Conservation (phyloP, 2,888 invertebrate genomes). For the Nycteola revayana region DNA sequence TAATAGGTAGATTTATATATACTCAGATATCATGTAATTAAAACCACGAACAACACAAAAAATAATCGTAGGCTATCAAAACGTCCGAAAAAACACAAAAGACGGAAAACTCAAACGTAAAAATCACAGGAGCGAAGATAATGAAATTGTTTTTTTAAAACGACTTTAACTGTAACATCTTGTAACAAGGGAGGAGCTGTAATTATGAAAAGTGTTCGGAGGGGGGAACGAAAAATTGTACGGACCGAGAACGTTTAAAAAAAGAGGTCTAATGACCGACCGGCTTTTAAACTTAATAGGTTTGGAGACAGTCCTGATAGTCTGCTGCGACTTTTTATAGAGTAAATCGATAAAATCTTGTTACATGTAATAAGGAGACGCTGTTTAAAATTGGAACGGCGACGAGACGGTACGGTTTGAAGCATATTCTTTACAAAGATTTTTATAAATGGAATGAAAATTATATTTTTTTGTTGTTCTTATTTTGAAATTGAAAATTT, state of each 20-base stretch:
- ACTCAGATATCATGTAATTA: background rate
- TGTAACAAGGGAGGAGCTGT: slow-evolving; percentile 65
- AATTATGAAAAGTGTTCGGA: slow-evolving; percentile 79
- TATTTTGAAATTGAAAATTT: no score
- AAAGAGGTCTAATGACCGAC: slow-evolving; percentile 73
- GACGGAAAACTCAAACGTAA: slow-evolving; percentile 17
- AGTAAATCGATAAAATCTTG: slow-evolving; percentile 26
- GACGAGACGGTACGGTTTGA: background rate
- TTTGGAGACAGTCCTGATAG: slow-evolving; percentile 61
- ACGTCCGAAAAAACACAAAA: slow-evolving; percentile 8
- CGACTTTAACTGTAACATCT: slow-evolving; percentile 64
- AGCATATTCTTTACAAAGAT: no score
- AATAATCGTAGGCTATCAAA: background rate
- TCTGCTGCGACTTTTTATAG: slow-evolving; percentile 23
- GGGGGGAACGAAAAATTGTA: slow-evolving; percentile 63
- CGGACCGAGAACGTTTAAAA: slow-evolving; percentile 65
- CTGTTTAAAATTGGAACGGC: slow-evolving; percentile 11
- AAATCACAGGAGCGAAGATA: slow-evolving; percentile 38
- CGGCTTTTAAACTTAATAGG: slow-evolving; percentile 78
- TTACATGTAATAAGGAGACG: slow-evolving; percentile 14
- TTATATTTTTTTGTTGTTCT: no score
- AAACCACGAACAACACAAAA: background rate
- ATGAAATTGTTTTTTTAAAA: slow-evolving; percentile 55
- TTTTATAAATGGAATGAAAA: no score
- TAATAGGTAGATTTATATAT: background rate